Conservation (phyloP, 2,113 vertebrate genomes). For the Lonchura striata region DNA sequence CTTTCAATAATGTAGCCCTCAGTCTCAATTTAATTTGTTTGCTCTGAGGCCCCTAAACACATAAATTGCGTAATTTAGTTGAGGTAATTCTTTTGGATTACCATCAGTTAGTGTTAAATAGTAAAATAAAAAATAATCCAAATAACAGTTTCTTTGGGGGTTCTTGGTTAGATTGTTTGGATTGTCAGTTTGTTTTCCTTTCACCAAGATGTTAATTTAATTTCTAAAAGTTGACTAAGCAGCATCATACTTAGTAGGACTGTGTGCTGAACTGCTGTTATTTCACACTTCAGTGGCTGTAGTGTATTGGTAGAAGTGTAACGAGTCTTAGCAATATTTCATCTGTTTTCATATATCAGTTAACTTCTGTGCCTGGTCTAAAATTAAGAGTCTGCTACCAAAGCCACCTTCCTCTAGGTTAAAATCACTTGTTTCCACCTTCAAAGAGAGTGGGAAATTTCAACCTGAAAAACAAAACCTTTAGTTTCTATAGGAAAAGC, state of each 20-base stretch:
- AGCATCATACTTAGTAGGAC: not conserved
- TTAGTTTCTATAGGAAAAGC: not conserved
- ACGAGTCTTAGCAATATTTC: not conserved
- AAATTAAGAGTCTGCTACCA: not conserved
- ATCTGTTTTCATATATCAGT: not conserved
- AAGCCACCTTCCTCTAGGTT: not conserved
- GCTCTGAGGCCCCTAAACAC: not conserved
- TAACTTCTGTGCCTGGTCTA: not conserved
- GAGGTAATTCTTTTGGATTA: not conserved
- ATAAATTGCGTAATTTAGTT: not conserved
- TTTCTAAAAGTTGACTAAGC: not conserved
- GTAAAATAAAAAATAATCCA: not conserved
- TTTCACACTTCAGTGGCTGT: not conserved
- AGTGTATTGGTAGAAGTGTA: not conserved
- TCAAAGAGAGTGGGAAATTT: not conserved
- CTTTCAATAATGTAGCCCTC: not conserved
- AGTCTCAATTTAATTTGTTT: not conserved
- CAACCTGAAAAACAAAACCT: not conserved
- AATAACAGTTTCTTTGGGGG: not conserved
- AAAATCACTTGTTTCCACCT: not conserved
- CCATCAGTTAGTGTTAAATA: not conserved
- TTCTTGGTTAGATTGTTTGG: not conserved
- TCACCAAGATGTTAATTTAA: not conserved
- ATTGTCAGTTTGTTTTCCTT: not conserved
- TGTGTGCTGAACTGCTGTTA: not conserved